Evolutionary conservation across 2,888 invertebrate species (phyloP), one percentile per base, ranked within the genome.

Genomic region (Caenorhabditis virilis): DNA sequence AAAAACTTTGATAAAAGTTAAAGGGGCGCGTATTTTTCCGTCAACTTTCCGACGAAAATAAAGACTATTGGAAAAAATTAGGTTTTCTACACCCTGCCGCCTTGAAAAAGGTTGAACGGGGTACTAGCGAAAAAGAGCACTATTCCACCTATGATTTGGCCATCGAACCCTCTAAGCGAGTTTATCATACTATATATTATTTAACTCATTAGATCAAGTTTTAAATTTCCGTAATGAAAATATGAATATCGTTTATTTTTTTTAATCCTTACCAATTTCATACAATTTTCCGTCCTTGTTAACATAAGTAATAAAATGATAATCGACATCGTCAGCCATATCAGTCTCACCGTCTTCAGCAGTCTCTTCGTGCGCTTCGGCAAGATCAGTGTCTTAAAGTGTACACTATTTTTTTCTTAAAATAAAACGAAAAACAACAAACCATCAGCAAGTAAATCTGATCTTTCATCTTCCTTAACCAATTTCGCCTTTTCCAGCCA

Each of bases 261-360:
- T 11, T 33, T 6, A 11, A 22, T n/a, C 25, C 51, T 38, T 33
- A 80, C 80, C 81, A 33, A 80, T 73, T 61, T 82, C 78, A 45
- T 65, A 79, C 18, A 82, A 71, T 9, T 61, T 55, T 30, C 77
- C 78, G 25, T 77, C 53, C 39, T 71, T 61, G 55, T 73, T 66
- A 30, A 78, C 71, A 52, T 74, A 79, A 3, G 72, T 59, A 52
- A 82, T 79, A 68, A 82, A 82, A 52, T 82, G 82, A 51, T 78
- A 74, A 13, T 78, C 72, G 3, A 82, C 79, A n/a, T 71, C 43
- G 22, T 72, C 74, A 16, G 67, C 38, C 18, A 55, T 41, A 9
- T 70, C 66, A 9, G 81, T 78, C n/a, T 76, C 78, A 9, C 81
- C 80, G 7, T 56, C 53, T 18, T 55, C 69, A 11, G 81, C 81